Conservation (phyloP, 2,888 invertebrate genomes). For the Ormia ochracea region DNA sequence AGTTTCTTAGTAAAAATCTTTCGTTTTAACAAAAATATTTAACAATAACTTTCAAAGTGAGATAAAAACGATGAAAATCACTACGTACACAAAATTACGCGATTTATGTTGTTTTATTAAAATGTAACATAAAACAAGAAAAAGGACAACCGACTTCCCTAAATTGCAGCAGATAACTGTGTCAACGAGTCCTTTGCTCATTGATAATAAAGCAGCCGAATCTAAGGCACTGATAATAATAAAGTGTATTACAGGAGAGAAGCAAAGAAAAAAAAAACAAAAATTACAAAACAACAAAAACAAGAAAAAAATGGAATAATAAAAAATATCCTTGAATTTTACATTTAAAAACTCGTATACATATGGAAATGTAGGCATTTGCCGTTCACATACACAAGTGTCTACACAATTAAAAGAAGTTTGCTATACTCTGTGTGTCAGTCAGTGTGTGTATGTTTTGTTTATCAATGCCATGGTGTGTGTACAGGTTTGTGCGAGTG, state of each 20-base stretch:
- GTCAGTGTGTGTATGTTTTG: background rate
- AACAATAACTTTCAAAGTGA: background rate
- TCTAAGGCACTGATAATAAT: background rate
- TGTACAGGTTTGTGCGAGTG: conserved; percentile 55
- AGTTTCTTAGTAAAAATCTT: background rate
- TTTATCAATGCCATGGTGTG: background rate
- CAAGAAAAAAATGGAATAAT: conserved; percentile 27
- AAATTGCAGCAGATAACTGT: conserved; percentile 76
- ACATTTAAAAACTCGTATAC: background rate
- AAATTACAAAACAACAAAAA: conserved; percentile 10
- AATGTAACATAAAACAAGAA: conserved; percentile 3
- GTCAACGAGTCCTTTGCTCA: conserved; percentile 69
- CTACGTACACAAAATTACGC: conserved; percentile 37
- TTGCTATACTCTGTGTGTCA: conserved; percentile 25
- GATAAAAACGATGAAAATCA: background rate
- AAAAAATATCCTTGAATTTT: conserved; percentile 27
- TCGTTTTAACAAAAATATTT: background rate
- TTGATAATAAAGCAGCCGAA: conserved; percentile 66
- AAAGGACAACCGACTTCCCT: conserved; percentile 74
- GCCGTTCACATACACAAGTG: background rate
- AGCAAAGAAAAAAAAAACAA: too few relatives aligned
- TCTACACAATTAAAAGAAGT: background rate
- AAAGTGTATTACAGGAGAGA: background rate
- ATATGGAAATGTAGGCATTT: background rate
- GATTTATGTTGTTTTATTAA: conserved; percentile 33